Percentiles rank a stretch among this genome's conserved stretches.
Conservation (phyloP, 2,113 vertebrate genomes). For the Corapipo altera region DNA sequence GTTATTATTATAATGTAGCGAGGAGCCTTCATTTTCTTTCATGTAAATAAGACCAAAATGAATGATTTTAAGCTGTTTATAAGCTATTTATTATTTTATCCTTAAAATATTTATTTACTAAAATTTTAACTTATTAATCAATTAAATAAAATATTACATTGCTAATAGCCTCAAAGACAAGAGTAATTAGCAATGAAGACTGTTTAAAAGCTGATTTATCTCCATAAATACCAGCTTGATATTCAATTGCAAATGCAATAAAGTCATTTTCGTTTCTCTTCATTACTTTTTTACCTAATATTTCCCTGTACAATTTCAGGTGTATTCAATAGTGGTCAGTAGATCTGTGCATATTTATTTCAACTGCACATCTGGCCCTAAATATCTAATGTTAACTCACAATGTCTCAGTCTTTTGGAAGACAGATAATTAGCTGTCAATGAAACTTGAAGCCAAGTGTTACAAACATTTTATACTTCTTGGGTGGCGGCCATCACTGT, state of each 20-base stretch:
- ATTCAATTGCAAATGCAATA: background rate
- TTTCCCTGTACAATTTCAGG: background rate
- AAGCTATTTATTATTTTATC: background rate
- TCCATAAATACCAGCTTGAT: background rate
- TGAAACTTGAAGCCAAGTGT: background rate
- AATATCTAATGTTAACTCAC: background rate
- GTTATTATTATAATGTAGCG: background rate
- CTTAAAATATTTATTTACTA: background rate
- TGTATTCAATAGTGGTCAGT: background rate
- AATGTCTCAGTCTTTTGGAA: background rate
- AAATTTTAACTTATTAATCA: background rate
- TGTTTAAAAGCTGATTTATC: background rate
- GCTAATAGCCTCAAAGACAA: constrained; percentile 3
- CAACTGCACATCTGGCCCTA: background rate
- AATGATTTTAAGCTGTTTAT: background rate
- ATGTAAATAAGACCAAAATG: background rate
- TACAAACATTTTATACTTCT: background rate
- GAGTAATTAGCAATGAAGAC: background rate
- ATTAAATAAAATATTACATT: constrained; percentile 27
- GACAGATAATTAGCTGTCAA: background rate
- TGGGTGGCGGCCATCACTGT: background rate
- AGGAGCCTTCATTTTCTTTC: background rate
- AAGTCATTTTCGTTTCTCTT: background rate
- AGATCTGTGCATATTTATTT: background rate
- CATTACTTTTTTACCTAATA: background rate